Base-by-base conservation (phyloP, 2,888 invertebrate species). In the Orthosia gothica region DNA sequence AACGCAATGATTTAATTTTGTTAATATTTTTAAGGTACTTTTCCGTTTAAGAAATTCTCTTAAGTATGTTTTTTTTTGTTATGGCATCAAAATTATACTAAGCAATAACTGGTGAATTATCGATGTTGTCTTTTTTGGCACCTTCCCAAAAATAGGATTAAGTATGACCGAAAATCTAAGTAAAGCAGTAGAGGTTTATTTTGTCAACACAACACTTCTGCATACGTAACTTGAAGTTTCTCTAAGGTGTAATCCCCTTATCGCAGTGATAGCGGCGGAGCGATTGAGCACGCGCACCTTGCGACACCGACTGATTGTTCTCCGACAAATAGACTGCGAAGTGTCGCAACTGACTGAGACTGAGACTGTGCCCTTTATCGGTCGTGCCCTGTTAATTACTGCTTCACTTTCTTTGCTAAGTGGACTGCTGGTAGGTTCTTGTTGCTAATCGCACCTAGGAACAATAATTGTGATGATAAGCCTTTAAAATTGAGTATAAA, bases 311-410 rank as follows among this genome's bases (percentile, higher is more conserved):
- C 82, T 69, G 82, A 82, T 93, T 92, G 91, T 91, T 90, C 89
- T 86, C 79, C 80, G 86, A 79, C 91, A 91, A 93, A 89, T 90
- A 91, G 91, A 91, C 89, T 91, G 91, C 83, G 90, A 90, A 87
- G 81, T 92, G 90, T 87, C 82, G 91, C 88, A 91, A 92, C 74
- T 81, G 78, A 83, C 88, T 87, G 86, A 52, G 55, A 57, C 64
- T 58, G 47, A 52, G 55, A 57, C 64, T 58, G 47, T 23, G 68
- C 84, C 84, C 84, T 84, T 82, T 81, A 72, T 75, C 71, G 75
- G 69, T 68, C 68, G 73, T 75, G 84, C 80, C 70, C 75, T 81
- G 75, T 68, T 84, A 84, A 81, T 82, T 82, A 71, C 70, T 71
- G 52, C 26, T 58, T 68, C 54, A 50, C 49, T 83, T 78, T 83